Evolutionary conservation across 2,888 invertebrate genomes (phyloP).

Genomic region (Nasonia oneida): DNA sequence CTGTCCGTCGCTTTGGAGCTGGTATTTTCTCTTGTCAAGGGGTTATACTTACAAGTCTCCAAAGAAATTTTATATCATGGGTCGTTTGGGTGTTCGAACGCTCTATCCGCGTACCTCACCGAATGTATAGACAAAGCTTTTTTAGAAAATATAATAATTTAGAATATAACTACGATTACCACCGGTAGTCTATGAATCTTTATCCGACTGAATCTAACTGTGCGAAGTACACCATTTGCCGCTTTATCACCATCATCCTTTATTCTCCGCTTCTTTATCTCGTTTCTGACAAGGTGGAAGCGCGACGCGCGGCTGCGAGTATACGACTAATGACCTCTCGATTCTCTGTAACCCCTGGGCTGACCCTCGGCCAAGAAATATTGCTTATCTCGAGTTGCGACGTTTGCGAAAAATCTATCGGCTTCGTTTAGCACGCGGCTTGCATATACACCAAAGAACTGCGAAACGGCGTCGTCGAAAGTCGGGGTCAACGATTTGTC

Average conservation of each 20-base stretch:
- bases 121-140: too few species aligned
- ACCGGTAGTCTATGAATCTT: not conserved
- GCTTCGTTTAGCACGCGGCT: not conserved
- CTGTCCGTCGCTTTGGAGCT: not conserved
- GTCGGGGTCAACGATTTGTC: constrained; percentile 23
- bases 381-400: too few species aligned
- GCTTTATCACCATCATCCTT: constrained; percentile 6
- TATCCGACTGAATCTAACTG: not conserved
- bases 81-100: not conserved
- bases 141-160: too few species aligned
- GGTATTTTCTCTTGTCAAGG: not conserved
- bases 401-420: not conserved
- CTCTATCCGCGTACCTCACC: not conserved
- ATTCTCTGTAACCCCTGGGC: not conserved
- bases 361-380: not conserved
- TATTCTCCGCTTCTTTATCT: not conserved
- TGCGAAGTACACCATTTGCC: not conserved
- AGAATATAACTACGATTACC: not conserved
- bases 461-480: not conserved
- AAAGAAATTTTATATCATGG: not conserved
- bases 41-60: too few species aligned
- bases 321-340: constrained; percentile 13
- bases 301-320: not conserved
- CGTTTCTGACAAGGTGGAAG: not conserved
- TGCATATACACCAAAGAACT: not conserved